phyloP scores from a whole-genome alignment of 1,140 invertebrate genomes.

The Apis mellifera region DNA sequence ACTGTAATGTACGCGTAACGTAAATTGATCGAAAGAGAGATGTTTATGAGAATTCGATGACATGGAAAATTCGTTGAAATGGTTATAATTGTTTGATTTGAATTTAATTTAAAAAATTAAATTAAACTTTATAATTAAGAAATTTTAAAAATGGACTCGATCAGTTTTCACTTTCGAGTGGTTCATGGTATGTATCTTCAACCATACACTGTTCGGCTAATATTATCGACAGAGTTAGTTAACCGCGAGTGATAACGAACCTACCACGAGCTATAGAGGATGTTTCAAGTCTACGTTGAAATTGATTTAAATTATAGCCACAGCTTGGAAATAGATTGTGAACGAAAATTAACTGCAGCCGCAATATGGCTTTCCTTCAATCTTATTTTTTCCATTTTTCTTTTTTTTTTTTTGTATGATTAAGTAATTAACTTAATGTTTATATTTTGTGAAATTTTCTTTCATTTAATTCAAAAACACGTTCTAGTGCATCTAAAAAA shows the following conservation, averaged over 20 bases:
- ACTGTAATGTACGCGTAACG: not conserved
- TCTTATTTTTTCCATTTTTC: not conserved
- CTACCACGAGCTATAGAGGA: not conserved
- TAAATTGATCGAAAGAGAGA: not conserved
- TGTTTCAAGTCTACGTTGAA: not conserved
- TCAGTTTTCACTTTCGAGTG: no score
- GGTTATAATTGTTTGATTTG: no score
- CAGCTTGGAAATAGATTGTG: not conserved
- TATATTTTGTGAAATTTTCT: no score
- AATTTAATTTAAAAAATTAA: no score
- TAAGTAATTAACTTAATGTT: not conserved
- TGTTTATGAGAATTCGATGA: not conserved
- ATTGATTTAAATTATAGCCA: not conserved
- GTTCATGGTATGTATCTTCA: not conserved
- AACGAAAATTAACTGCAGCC: not conserved
- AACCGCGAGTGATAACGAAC: not conserved
- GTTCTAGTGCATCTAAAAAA: no score
- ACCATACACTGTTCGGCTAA: not conserved
- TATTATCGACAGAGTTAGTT: not conserved
- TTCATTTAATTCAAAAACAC: no score
- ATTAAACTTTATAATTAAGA: no score
- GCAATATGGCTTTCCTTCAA: not conserved
- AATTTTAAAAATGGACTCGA: no score
- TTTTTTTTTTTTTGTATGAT: not conserved
- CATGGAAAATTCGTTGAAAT: not conserved